Base-by-base conservation (phyloP, 2,888 invertebrate genomes). In the Empis livida region DNA sequence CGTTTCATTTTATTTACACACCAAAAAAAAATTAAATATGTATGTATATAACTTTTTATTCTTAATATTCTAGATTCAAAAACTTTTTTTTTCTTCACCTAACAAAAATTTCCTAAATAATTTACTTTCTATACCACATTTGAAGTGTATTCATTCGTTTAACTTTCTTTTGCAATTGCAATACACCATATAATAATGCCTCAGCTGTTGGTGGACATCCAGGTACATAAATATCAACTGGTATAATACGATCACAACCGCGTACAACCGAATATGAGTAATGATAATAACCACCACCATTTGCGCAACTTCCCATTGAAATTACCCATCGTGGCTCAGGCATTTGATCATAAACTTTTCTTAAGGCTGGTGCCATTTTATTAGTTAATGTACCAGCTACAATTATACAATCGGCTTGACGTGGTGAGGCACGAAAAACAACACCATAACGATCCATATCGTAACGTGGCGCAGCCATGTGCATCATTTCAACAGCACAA, bases 401-500 rank as follows among this genome's bases (percentile, higher is more conserved):
- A 65, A 99, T 96, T 63, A 99, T 95, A 42, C 92, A 86, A 73
- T 99, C 99, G 32, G 95, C 82, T 71, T 99, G 96, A 47, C 96
- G 80, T 6, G 96, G 96, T 17, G 93, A 93, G 8, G 96, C 96
- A 68, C 99, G 79, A 67, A 99, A 99, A 4, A 99, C 96, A 16
- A 99, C 94, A 64, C 99, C 99, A 74, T 84, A 90, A 68, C 95
- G 83, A 78, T 99, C 97, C 96, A 99, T 97, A 67, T 99, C 99
- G 64, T 99, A 99, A 57, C 99, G 77, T 3, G 99, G 96, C 31
- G 96, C 97, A 55, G 99, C 97, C 47, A 97, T 93, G 74, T 99
- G 97, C 96, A 97, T 97, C 97, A 97, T 97, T 73, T 97, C 97
- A 5, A 99, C 96, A 54, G 97, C 97, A 73, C 97, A 99, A 62